phyloP scores from a whole-genome alignment of 2,113 vertebrate genomes.

The Chlorocebus sabaeus region DNA sequence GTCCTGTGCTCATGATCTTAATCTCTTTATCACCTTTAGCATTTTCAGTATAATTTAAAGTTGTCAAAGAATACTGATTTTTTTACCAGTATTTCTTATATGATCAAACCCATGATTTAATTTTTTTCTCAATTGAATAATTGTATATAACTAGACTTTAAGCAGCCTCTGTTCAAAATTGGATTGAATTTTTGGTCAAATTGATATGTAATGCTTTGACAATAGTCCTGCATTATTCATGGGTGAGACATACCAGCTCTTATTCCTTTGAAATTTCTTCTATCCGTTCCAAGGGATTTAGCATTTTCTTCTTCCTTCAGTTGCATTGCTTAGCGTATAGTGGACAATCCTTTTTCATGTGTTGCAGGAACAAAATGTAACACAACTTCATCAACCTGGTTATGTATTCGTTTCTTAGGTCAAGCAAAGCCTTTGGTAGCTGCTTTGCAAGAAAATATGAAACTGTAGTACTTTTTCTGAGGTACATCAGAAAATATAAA shows the following conservation, averaged over 20 bases:
- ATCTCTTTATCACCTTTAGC: background rate
- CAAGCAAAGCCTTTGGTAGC: background rate
- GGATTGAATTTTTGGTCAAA: background rate
- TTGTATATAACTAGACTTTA: background rate
- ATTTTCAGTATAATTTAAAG: background rate
- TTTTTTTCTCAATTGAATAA: background rate
- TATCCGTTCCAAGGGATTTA: constrained; percentile 27
- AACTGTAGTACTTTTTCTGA: background rate
- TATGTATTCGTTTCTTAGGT: background rate
- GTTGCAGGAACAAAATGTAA: constrained; percentile 30
- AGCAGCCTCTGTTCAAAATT: constrained; percentile 8
- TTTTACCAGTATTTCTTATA: background rate
- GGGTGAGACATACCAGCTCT: background rate
- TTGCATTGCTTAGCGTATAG: background rate
- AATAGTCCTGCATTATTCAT: background rate
- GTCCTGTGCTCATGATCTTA: too few relatives aligned
- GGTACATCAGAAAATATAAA: background rate
- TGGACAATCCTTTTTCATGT: background rate
- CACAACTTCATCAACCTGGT: background rate
- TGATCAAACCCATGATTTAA: background rate
- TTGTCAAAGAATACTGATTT: background rate
- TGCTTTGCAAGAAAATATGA: constrained; percentile 14
- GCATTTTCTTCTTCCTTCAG: background rate
- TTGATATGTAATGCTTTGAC: background rate
- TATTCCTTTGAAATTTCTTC: constrained; percentile 2